Base-by-base conservation (phyloP, 2,113 vertebrate genomes). In the Lophius piscatorius region DNA sequence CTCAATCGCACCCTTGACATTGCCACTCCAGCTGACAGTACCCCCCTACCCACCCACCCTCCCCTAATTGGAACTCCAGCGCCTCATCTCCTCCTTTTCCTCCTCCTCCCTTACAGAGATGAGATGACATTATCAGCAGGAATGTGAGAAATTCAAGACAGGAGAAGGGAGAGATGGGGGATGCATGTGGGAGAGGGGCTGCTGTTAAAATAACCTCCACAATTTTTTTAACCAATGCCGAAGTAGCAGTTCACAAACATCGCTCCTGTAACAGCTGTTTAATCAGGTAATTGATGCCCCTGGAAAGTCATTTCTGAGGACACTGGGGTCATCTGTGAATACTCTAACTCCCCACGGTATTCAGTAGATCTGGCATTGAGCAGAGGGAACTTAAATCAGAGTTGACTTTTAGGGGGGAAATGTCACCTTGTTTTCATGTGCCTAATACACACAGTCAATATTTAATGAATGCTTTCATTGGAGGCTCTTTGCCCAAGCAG, bases 381-480 rank as follows among this genome's bases (percentile, higher is more conserved):
- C 23, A 6, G 16, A 26, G 33, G 26, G 31, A 52, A 62, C 70
- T 60, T 47, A 51, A 78, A 59, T 50, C 59, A 48, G 74, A 62
- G n/a, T 45, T 45, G 50, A 78, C 21, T 54, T 31, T 21, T 40
- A 47, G 46, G 31, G 41, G 57, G 64, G 42, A 67, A 78, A 57
- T 55, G 23, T 68, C 55, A 77, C 74, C 74, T 82, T 79, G 78
- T 70, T 71, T 49, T 64, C 61, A 31, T 47, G 60, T 28, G 52
- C 40, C 65, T 49, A 59, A 76, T 79, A 65, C 52, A 63, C 55
- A 61, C 49, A 78, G 73, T 83, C 78, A 82, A 83, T 80, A 77
- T 73, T 76, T n/a, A n/a, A n/a, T n/a, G n/a, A n/a, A n/a, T n/a
- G n/a, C n/a, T n/a, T 75, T 69, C 49, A 76, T 77, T 81, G 67